Base-by-base conservation (phyloP, 2,113 vertebrate genomes). In the Opisthocomus hoazin region DNA sequence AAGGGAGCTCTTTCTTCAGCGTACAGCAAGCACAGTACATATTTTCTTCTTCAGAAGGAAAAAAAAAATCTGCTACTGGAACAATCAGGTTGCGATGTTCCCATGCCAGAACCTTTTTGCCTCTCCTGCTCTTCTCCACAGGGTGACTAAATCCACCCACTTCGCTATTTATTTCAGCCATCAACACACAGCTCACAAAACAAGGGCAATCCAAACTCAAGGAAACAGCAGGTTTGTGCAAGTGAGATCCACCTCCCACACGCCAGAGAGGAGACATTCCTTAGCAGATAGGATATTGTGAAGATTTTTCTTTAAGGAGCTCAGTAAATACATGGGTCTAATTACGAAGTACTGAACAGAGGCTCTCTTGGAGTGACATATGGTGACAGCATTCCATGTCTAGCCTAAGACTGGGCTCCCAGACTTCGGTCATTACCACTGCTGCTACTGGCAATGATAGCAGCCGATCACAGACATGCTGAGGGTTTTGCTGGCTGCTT, bases 121-220 rank as follows among this genome's bases (percentile, higher is more conserved):
- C 81, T 96, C 91, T 89, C 77, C 53, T 89, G 43, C 77, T 93
- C 45, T 91, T 96, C 65, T 37, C 56, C 46, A 53, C 41, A 34
- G 64, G 92, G 56, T 53, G 64, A 76, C 77, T 94, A 95, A 94
- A 96, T 88, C 89, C 95, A 87, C 90, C 89, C 94, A 92, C 92
- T 85, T 65, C 0, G 2, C 81, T 95, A 58, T 96, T 90, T 92
- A 91, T 95, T 93, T 94, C 84, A 94, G 74, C 89, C 91, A 50
- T 92, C 89, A 84, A 37, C 87, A 94, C 92, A 89, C 79, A 95
- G 84, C 89, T 93, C 89, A 80, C 74, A 92, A 89, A 96, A 96
- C 84, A 94, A 87, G 94, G 95, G 57, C 91, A 94, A 89, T 76
- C 87, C 77, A 73, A 9, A 58, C 89, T 56, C 50, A 92, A 65